Conservation (phyloP, 2,888 invertebrate genomes). For the Agrotis ipsilon region DNA sequence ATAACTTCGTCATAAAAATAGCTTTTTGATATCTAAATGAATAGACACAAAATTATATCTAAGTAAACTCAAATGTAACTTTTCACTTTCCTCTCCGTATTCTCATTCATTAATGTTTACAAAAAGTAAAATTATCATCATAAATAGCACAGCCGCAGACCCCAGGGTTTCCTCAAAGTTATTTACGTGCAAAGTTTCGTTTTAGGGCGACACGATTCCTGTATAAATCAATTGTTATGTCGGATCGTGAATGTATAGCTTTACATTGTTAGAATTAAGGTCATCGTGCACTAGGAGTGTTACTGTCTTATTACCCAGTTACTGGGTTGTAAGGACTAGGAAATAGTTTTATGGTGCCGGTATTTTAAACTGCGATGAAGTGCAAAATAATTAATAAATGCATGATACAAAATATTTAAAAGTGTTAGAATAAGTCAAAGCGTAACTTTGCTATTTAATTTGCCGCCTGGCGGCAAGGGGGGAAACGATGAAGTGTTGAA, state of each 20-base stretch:
- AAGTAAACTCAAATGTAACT: conserved; percentile 24
- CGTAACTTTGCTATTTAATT: too few species aligned
- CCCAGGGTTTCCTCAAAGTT: conserved; percentile 63
- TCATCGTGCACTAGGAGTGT: conserved; percentile 7
- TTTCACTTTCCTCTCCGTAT: conserved; percentile 51
- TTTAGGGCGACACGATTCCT: conserved; percentile 57
- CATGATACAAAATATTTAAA: too few species aligned
- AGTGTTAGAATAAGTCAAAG: too few species aligned
- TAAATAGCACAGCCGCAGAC: conserved; percentile 56
- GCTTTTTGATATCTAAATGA: not conserved
- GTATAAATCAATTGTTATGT: conserved; percentile 64
- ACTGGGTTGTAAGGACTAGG: too few species aligned
- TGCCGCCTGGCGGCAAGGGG: too few species aligned
- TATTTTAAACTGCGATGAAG: too few species aligned
- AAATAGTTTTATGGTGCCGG: too few species aligned
- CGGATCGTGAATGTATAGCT: conserved; percentile 53
- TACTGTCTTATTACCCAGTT: not conserved
- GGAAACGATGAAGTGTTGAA: too few species aligned
- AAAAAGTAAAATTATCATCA: conserved; percentile 65
- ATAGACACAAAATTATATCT: not conserved
- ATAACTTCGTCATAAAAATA: not conserved
- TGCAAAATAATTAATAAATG: too few species aligned
- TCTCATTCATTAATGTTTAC: conserved; percentile 61
- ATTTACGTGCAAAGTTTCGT: conserved; percentile 66
- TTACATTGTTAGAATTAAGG: conserved; percentile 47